Evolutionary conservation across 2,113 vertebrate genomes (phyloP).

Genomic region (Silurus meridionalis): DNA sequence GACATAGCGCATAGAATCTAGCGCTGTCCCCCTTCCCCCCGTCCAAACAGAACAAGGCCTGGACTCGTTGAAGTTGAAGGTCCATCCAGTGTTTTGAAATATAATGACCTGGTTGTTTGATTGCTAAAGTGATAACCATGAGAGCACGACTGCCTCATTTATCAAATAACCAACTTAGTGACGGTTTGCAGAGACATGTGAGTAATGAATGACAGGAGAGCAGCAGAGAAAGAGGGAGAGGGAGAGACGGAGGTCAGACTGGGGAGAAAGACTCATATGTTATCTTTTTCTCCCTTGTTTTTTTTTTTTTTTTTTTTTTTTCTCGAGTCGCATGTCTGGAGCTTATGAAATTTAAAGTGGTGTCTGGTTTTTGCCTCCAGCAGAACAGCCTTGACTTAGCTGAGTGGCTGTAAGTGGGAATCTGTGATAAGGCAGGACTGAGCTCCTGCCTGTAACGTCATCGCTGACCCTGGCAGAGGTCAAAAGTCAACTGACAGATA

Average conservation of each 20-base stretch:
- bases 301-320: neutral
- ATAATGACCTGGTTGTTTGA: slow-evolving; percentile 62
- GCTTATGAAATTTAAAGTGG: slow-evolving; percentile 67
- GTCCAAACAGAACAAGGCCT: slow-evolving; percentile 24
- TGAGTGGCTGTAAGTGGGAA: slow-evolving; percentile 58
- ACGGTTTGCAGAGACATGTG: slow-evolving; percentile 58
- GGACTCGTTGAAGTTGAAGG: slow-evolving; percentile 53
- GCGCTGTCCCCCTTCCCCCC: slow-evolving; percentile 3
- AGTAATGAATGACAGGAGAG: slow-evolving; percentile 63
- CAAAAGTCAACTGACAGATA: slow-evolving; percentile 59
- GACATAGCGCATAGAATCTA: slow-evolving; percentile 28
- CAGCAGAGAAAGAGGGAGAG: slow-evolving; percentile 19
- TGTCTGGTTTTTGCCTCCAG: slow-evolving; percentile 63
- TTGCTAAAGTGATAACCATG: slow-evolving; percentile 63
- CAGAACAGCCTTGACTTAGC: slow-evolving; percentile 60
- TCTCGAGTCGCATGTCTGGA: slow-evolving; percentile 54
- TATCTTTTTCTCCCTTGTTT: slow-evolving; percentile 49
- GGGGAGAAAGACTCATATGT: slow-evolving; percentile 50
- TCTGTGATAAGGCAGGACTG: slow-evolving; percentile 56
- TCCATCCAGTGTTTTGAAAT: slow-evolving; percentile 59
- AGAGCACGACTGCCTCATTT: slow-evolving; percentile 60
- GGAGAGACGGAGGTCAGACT: slow-evolving; percentile 44
- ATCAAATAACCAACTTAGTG: slow-evolving; percentile 64
- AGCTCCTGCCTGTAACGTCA: slow-evolving; percentile 47
- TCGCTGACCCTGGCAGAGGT: slow-evolving; percentile 58